Conservation (phyloP, 2,888 invertebrate species). For the Sturmia bella region DNA sequence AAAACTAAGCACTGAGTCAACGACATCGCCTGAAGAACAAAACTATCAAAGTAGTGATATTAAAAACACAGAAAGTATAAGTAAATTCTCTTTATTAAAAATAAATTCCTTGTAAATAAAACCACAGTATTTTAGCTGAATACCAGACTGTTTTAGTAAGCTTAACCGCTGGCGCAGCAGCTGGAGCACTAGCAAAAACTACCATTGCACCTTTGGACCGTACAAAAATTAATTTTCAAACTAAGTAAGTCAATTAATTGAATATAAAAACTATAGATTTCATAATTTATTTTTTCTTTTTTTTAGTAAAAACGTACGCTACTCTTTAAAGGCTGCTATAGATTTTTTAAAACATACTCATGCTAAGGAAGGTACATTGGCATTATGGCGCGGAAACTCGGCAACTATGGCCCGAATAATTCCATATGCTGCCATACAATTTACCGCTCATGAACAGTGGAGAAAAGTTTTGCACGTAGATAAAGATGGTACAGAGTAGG, state of each 20-base stretch:
- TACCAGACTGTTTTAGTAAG: constrained; percentile 87
- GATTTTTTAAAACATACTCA: constrained; percentile 87
- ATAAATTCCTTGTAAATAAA: not conserved
- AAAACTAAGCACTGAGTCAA: constrained; percentile 38
- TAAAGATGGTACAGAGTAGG: constrained; percentile 83
- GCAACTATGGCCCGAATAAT: constrained; percentile 98
- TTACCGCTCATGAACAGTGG: constrained; percentile 98
- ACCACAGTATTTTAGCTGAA: constrained; percentile 26
- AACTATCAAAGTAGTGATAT: constrained; percentile 25
- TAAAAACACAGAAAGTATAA: constrained; percentile 32
- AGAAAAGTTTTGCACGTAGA: constrained; percentile 90
- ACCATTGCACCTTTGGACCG: constrained; percentile 98
- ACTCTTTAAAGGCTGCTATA: constrained; percentile 88
- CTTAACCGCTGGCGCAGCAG: constrained; percentile 93
- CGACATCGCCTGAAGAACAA: constrained; percentile 43
- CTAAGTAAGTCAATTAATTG: constrained; percentile 83
- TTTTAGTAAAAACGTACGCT: constrained; percentile 85
- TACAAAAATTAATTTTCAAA: constrained; percentile 99
- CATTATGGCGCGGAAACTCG: constrained; percentile 98
- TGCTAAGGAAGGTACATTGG: constrained; percentile 89
- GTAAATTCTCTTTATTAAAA: constrained; percentile 26
- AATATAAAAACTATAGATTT: not conserved
- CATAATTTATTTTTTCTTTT: not conserved
- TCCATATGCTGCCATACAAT: constrained; percentile 99
- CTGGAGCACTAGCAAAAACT: constrained; percentile 97